A percentile compares a stretch with the other conserved stretches of the same genome.
Evolutionary conservation across 2,888 invertebrate genomes (phyloP).

Genomic region (Allophyes oxyacanthae): DNA sequence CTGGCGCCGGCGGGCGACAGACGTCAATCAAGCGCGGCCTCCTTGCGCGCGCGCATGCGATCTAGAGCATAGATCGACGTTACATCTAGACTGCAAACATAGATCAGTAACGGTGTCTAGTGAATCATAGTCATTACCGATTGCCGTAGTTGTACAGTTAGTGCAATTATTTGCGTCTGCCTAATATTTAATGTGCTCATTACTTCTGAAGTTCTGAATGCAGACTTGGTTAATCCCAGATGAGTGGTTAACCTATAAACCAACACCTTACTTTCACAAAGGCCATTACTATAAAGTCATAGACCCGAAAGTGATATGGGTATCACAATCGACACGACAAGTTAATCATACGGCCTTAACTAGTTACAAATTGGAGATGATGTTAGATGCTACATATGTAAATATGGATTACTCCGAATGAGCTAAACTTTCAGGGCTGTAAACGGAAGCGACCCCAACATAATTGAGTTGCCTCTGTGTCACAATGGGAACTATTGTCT

Average conservation of each 20-base stretch:
- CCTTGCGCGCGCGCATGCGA: constrained; percentile 38
- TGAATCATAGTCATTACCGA: constrained; percentile 29
- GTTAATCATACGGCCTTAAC: constrained; percentile 21
- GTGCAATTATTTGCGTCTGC: constrained; percentile 25
- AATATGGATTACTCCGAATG: constrained; percentile 27
- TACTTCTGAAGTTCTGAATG: background rate
- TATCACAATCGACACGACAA: constrained; percentile 5
- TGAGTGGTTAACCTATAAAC: background rate
- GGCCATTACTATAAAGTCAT: background rate
- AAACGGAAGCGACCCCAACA: constrained; percentile 8
- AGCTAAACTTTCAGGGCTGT: constrained; percentile 15
- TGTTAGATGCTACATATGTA: constrained; percentile 35
- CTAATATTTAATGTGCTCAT: constrained; percentile 4
- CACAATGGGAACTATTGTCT: constrained; percentile 30
- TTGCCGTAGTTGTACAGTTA: constrained; percentile 41
- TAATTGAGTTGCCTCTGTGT: constrained; percentile 49
- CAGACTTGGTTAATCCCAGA: background rate
- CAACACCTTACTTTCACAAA: constrained; percentile 5
- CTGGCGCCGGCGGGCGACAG: constrained; percentile 52
- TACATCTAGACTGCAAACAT: constrained; percentile 34
- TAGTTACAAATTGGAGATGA: constrained; percentile 27
- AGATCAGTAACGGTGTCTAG: constrained; percentile 43
- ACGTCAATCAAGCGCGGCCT: constrained; percentile 58
- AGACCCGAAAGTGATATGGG: constrained; percentile 16
- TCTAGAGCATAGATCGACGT: constrained; percentile 25